Conservation (phyloP, 2,888 invertebrate species). For the Habroteleia sp. region DNA sequence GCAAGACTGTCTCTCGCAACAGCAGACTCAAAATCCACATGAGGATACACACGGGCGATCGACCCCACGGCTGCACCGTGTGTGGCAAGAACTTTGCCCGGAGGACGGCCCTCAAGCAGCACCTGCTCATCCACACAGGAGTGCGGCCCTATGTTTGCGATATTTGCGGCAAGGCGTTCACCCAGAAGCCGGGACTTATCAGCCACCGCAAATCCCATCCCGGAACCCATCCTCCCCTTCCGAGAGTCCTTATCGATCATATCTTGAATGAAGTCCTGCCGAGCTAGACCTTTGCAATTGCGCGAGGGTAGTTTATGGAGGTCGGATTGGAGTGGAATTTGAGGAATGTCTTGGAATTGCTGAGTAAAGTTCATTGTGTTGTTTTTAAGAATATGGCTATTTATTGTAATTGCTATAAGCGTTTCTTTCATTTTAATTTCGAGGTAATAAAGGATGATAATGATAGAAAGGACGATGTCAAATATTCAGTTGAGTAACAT, state of each 20-base stretch:
- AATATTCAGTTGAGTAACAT: too few species aligned
- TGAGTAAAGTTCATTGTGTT: too few species aligned
- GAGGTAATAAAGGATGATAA: too few species aligned
- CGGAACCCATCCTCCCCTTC: slow-evolving; percentile 77
- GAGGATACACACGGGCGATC: slow-evolving; percentile 78
- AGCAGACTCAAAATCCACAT: slow-evolving; percentile 77
- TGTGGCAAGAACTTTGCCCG: slow-evolving; percentile 77
- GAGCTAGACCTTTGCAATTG: slow-evolving; percentile 60
- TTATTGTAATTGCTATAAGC: too few species aligned
- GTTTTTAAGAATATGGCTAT: too few species aligned
- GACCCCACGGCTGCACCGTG: slow-evolving; percentile 75
- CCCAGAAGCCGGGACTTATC: slow-evolving; percentile 77
- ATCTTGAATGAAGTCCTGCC: slow-evolving; percentile 76
- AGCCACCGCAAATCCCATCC: slow-evolving; percentile 79
- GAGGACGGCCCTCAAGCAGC: slow-evolving; percentile 76
- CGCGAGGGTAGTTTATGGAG: too few species aligned
- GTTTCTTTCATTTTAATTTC: too few species aligned
- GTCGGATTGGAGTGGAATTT: too few species aligned
- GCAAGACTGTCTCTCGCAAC: slow-evolving; percentile 76
- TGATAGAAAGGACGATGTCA: too few species aligned
- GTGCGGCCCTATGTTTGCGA: slow-evolving; percentile 78
- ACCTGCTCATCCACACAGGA: slow-evolving; percentile 77
- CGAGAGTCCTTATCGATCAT: slow-evolving; percentile 77
- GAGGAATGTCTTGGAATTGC: too few species aligned
- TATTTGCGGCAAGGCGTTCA: slow-evolving; percentile 78